A percentile compares a stretch with the other conserved stretches of the same genome.
Evolutionary conservation across 2,113 vertebrate genomes (phyloP).

Genomic region (Paracanthobrama guichenoti): DNA sequence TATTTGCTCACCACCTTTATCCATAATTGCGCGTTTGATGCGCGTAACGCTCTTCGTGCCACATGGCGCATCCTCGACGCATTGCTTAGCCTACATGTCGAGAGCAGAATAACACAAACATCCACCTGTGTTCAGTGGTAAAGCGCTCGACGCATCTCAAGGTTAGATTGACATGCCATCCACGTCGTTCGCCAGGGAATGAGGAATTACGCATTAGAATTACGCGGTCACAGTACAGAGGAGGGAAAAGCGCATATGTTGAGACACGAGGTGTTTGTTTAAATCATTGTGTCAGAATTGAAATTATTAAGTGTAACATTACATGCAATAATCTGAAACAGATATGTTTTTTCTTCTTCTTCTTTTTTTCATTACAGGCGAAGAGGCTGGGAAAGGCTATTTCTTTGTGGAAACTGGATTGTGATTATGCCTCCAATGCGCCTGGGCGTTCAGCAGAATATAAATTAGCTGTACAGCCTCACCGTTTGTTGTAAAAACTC

Average conservation of each 20-base stretch:
- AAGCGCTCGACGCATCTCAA: constrained; percentile 67
- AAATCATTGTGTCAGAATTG: not conserved
- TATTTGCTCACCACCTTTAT: constrained; percentile 57
- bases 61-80: constrained; percentile 39
- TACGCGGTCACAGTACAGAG: constrained; percentile 22
- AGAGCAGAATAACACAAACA: constrained; percentile 47
- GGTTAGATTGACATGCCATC: constrained; percentile 77
- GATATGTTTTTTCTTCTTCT: not conserved
- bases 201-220: constrained; percentile 74
- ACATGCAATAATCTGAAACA: not conserved
- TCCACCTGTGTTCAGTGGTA: constrained; percentile 55
- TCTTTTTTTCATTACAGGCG: constrained; percentile 62
- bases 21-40: constrained; percentile 56
- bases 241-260: constrained; percentile 4
- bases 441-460: constrained; percentile 77
- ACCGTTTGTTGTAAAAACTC: constrained; percentile 68
- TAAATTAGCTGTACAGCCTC: constrained; percentile 77
- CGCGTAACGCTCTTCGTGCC: constrained; percentile 41
- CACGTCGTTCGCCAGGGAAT: constrained; percentile 68
- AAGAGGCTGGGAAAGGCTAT: constrained; percentile 68
- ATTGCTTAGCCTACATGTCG: constrained; percentile 36
- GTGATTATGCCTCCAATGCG: constrained; percentile 76
- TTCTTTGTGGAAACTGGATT: constrained; percentile 73
- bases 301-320: not conserved
- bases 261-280: not conserved